Evolutionary conservation across 2,113 vertebrate genomes (phyloP).

Genomic region (Naja naja): DNA sequence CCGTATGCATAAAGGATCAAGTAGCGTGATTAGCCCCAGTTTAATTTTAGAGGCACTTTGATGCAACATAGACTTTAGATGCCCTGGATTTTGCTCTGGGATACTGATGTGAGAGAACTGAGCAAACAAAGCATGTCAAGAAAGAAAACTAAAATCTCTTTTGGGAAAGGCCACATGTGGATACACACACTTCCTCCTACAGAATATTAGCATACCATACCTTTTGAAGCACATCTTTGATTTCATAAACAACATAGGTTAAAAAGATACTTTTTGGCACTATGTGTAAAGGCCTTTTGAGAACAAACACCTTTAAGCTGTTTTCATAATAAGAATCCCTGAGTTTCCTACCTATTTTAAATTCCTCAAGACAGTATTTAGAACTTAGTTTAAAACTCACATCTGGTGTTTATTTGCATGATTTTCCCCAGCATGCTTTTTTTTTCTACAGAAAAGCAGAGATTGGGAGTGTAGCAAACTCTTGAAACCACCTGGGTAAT

Average conservation of each 20-base stretch:
- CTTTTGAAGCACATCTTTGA: slow-evolving; percentile 15
- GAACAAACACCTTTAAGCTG: neutral
- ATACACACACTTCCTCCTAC: neutral
- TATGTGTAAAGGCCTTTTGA: slow-evolving; percentile 10
- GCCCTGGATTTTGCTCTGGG: neutral
- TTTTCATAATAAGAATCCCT: slow-evolving; percentile 32
- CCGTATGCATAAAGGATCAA: neutral
- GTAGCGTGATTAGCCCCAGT: neutral
- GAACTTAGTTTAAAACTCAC: slow-evolving; percentile 26
- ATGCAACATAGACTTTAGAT: neutral
- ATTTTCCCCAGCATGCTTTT: neutral
- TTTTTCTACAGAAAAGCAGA: slow-evolving; percentile 12
- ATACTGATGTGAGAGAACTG: neutral
- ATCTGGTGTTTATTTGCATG: slow-evolving; percentile 26
- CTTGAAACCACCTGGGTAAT: neutral
- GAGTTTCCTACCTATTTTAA: neutral
- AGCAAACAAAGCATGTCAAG: neutral
- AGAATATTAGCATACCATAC: neutral
- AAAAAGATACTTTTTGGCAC: neutral
- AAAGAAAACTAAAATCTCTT: slow-evolving; percentile 20
- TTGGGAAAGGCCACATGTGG: neutral
- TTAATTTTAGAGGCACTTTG: neutral
- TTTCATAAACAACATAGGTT: slow-evolving; percentile 29
- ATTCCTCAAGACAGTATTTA: slow-evolving; percentile 33
- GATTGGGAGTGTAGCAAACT: slow-evolving; percentile 5